phyloP scores from a whole-genome alignment of 2,888 invertebrate genomes.

The Ramazzottius varieornatus region DNA sequence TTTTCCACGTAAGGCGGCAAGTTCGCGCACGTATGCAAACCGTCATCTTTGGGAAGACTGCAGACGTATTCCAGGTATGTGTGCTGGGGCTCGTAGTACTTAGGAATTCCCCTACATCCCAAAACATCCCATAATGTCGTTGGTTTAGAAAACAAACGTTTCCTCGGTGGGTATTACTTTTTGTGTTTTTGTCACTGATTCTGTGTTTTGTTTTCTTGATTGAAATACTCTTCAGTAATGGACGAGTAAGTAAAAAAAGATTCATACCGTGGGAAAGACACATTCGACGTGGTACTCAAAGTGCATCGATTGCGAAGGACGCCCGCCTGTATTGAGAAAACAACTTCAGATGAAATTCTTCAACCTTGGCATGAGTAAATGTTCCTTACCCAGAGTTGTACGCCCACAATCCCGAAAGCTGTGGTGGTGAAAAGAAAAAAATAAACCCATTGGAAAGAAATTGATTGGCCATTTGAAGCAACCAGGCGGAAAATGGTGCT shows the following conservation, averaged over 20 bases:
- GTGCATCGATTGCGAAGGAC: conserved; percentile 78
- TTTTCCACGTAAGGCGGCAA: conserved; percentile 50
- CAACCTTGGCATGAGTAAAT: no score
- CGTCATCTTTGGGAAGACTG: conserved; percentile 64
- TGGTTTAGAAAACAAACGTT: no score
- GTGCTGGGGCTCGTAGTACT: conserved; percentile 4
- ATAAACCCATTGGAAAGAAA: no score
- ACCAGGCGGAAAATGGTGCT: neutral
- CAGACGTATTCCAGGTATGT: conserved; percentile 60
- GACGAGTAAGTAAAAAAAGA: no score
- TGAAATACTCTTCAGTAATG: no score
- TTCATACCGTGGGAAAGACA: conserved; percentile 47
- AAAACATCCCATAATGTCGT: neutral
- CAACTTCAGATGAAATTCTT: no score
- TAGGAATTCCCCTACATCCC: neutral
- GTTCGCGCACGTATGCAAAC: conserved; percentile 67
- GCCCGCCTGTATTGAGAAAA: no score
- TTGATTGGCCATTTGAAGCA: no score
- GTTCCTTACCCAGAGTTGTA: conserved; percentile 98
- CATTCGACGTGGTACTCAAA: conserved; percentile 42
- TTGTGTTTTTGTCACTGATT: no score
- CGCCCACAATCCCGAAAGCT: conserved; percentile 96
- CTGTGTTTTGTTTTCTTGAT: no score
- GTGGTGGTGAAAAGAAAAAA: neutral
- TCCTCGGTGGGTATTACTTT: no score